Percentiles rank a stretch among this genome's conserved stretches.
Evolutionary conservation across 2,113 vertebrate genomes (phyloP).

Genomic region (Brienomyrus longianalis): DNA sequence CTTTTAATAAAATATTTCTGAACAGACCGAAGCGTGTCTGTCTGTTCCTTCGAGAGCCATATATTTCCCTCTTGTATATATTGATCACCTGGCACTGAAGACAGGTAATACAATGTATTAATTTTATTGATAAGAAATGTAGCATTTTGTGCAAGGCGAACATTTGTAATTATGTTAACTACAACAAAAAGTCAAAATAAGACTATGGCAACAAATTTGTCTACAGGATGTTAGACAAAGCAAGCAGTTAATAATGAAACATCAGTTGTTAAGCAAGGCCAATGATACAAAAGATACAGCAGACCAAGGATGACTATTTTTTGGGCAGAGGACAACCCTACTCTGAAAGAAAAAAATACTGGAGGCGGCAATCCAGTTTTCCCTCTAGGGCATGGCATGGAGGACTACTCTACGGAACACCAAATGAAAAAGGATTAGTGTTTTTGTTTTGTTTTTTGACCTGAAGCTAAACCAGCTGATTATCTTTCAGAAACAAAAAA

Average conservation of each 20-base stretch:
- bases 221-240: neutral
- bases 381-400: neutral
- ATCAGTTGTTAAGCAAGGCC: neutral
- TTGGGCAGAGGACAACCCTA: neutral
- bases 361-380: neutral
- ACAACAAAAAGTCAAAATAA: too few relatives aligned
- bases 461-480: neutral
- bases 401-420: neutral
- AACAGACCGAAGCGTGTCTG: too few relatives aligned
- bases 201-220: neutral
- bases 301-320: neutral
- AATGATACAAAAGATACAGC: neutral
- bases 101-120: too few relatives aligned
- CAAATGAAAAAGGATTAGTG: neutral
- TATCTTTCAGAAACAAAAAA: neutral
- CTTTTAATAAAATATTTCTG: too few relatives aligned
- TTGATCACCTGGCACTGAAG: too few relatives aligned
- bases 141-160: too few relatives aligned
- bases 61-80: too few relatives aligned
- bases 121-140: too few relatives aligned
- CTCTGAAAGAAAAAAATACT: neutral
- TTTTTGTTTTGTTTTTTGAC: neutral
- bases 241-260: neutral
- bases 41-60: too few relatives aligned
- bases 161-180: too few relatives aligned